Evolutionary conservation across 1,140 invertebrate species (phyloP), one percentile per base, ranked within the genome.

Genomic region (Zaprionus ghesquierei): DNA sequence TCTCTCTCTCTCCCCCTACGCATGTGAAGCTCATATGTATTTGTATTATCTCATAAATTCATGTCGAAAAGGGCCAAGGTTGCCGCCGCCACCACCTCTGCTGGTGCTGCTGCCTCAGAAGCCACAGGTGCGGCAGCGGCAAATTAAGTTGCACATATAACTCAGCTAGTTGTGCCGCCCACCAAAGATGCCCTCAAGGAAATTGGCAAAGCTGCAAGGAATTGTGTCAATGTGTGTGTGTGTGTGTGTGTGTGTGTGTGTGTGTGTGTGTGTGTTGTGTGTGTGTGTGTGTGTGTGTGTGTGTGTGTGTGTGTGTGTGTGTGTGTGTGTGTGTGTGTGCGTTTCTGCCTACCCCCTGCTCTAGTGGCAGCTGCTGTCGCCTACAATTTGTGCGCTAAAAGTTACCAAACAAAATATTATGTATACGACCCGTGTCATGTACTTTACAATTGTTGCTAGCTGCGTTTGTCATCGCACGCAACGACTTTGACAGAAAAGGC

Each of bases 81-180:
- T 70, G 74, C 44, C 55, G 41, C 54, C 20, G 25, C 23, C 60
- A 66, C 25, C 35, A 64, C 5, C 20, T 56, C 49, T 53, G n/a
- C n/a, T n/a, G n/a, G n/a, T n/a, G n/a, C n/a, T n/a, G n/a, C 54
- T 22, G 25, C 29, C 60, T 71, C 25, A 44, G 69, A 86, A 79
- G 84, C 84, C 85, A 87, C 84, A 87, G 84, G 84, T 87, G 84
- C 71, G 77, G 79, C 84, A 84, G 77, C 60, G 74, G 69, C 76
- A 89, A 89, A 87, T 87, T 87, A 87, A 84, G 85, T 87, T 89
- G 69, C 84, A 84, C 69, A 73, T 89, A 89, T 87, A 87, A 87
- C 84, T 86, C 84, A 86, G 58, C 73, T n/a, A 46, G 38, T 53
- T 50, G 44, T 20, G 38, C 68, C 54, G 18, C 9, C 23, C 13